A percentile compares a stretch with the other conserved stretches of the same genome.
Evolutionary conservation across 2,797 vertebrate genomes (phyloP).

Genomic region (Crotalus adamanteus): DNA sequence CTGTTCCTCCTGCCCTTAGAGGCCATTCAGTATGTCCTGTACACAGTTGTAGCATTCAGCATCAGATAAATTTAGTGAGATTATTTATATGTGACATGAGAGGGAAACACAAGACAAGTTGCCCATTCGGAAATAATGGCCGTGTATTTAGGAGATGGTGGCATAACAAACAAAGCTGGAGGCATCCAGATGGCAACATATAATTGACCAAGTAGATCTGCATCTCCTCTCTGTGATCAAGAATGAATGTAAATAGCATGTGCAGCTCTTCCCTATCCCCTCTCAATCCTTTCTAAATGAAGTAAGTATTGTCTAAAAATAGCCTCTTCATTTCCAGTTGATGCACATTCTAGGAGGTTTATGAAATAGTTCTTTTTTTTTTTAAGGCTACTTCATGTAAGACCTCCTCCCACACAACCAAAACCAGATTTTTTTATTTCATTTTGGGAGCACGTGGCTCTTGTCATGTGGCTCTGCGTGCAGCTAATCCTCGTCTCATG

Average conservation of each 20-base stretch:
- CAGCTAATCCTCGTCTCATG: neutral
- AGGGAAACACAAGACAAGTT: neutral
- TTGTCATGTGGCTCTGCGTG: neutral
- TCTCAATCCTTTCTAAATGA: neutral
- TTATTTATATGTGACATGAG: neutral
- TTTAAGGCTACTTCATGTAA: neutral
- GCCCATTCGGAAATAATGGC: accelerated
- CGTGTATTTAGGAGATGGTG: neutral
- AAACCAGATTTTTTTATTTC: neutral
- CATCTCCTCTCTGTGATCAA: constrained; percentile 18
- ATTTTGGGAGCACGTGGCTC: neutral
- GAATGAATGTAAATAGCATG: constrained; percentile 1
- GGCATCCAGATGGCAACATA: constrained; percentile 19
- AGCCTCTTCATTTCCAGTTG: constrained; percentile 22
- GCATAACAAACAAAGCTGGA: neutral
- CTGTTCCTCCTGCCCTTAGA: neutral
- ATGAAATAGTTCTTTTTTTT: neutral
- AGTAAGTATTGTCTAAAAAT: neutral
- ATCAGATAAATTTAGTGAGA: neutral
- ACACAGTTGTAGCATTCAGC: neutral
- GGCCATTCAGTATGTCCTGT: neutral
- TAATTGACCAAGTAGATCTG: neutral
- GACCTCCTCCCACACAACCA: neutral
- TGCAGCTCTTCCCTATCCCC: neutral
- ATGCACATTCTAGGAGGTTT: neutral